A percentile compares a stretch with the other conserved stretches of the same genome.
These are phyloP conservation scores for Channa striata DNA, from an alignment of 2,797 vertebrate genomes.

Conservation along the genomic window DNA sequence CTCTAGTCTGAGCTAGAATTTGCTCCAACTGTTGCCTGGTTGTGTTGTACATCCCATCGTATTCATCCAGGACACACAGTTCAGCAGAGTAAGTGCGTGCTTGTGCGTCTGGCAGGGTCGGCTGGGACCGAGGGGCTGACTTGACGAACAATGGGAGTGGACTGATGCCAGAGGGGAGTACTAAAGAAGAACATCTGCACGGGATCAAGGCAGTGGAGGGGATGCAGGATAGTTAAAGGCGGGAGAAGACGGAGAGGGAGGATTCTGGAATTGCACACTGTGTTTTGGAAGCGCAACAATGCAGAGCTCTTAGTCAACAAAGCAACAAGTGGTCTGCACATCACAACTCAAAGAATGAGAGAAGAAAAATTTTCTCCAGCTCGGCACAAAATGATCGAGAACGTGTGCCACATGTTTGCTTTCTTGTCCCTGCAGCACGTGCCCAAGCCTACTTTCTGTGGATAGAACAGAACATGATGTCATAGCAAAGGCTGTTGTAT, in stretches of 20 bases:
- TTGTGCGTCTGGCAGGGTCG: slow-evolving; percentile 48
- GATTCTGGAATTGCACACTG: slow-evolving; percentile 27
- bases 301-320: slow-evolving; percentile 46
- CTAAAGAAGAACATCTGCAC: slow-evolving; percentile 81
- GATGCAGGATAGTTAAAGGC: slow-evolving; percentile 58
- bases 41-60: background rate
- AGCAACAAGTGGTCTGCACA: slow-evolving; percentile 30
- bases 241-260: slow-evolving; percentile 50
- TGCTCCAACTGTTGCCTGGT: slow-evolving; percentile 11
- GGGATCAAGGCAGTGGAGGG: slow-evolving; percentile 64
- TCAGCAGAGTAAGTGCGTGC: slow-evolving; percentile 7
- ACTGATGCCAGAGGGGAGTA: slow-evolving; percentile 67
- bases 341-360: slow-evolving; percentile 16
- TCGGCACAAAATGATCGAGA: background rate
- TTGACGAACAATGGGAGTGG: slow-evolving; percentile 78
- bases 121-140: slow-evolving; percentile 60
- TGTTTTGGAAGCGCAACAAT: slow-evolving; percentile 52
- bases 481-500: slow-evolving; percentile 24
- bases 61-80: background rate
- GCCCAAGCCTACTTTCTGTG: slow-evolving; percentile 12
- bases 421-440: slow-evolving; percentile 7
- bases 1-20: slow-evolving; percentile 9
- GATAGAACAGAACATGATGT: slow-evolving; percentile 40
- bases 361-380: background rate
- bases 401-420: background rate